Evolutionary conservation across 2,113 vertebrate genomes (phyloP).

Genomic region (Mobula hypostoma): DNA sequence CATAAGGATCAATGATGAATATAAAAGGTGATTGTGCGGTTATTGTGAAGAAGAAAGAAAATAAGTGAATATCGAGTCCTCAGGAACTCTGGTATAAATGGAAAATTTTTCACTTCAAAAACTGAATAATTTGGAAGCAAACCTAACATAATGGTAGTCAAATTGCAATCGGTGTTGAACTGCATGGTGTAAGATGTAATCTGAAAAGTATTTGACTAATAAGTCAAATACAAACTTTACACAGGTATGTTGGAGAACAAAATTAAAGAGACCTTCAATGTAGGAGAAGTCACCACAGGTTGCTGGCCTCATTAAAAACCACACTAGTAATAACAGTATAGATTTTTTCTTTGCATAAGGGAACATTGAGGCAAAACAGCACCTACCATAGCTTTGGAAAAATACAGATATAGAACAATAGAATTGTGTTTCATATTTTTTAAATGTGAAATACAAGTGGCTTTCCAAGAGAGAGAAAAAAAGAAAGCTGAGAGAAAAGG

Average conservation of each 20-base stretch:
- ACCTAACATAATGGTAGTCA: not conserved
- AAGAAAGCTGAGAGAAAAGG: not conserved
- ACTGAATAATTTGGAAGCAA: too few relatives aligned
- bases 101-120: too few relatives aligned
- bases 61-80: too few relatives aligned
- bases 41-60: too few relatives aligned
- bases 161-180: not conserved
- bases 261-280: not conserved
- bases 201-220: not conserved
- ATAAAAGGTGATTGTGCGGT: too few relatives aligned
- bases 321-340: not conserved
- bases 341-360: not conserved
- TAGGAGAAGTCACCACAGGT: not conserved
- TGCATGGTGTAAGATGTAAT: not conserved
- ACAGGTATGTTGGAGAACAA: not conserved
- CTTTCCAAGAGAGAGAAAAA: not conserved
- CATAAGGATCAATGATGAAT: too few relatives aligned
- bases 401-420: not conserved
- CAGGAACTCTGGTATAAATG: too few relatives aligned
- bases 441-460: not conserved
- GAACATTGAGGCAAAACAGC: not conserved
- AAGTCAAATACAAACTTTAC: not conserved
- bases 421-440: not conserved
- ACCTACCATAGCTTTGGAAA: not conserved
- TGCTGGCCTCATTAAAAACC: not conserved